Evolutionary conservation across 2,888 invertebrate species (phyloP).

Genomic region (Tenthredo distinguenda): DNA sequence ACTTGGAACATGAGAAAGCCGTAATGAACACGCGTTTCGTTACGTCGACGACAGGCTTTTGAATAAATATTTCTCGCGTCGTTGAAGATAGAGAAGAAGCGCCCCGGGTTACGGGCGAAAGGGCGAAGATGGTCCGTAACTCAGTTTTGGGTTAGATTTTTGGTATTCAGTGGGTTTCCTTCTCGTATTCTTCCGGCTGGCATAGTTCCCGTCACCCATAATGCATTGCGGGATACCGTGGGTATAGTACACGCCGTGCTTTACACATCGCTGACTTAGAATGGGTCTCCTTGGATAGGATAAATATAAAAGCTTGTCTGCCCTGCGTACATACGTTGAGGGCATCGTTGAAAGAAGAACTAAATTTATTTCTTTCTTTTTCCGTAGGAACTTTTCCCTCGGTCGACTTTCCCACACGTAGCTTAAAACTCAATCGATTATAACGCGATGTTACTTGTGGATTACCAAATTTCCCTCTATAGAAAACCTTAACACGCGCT

Average conservation of each 20-base stretch:
- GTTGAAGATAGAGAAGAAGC: conserved; percentile 7
- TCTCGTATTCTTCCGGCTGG: conserved; percentile 48
- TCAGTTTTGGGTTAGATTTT: conserved; percentile 47
- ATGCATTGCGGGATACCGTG: conserved; percentile 40
- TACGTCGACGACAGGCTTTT: conserved; percentile 1
- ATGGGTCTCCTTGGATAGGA: conserved; percentile 38
- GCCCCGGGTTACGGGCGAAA: background rate
- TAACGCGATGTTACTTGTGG: background rate
- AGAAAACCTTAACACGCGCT: background rate
- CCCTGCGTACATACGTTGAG: conserved; percentile 20
- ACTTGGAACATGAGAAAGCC: background rate
- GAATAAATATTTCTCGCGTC: conserved; percentile 28
- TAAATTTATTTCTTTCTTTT: background rate
- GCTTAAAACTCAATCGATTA: conserved; percentile 22
- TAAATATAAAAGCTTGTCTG: conserved; percentile 47
- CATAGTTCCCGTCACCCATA: conserved; percentile 43
- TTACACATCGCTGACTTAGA: conserved; percentile 45
- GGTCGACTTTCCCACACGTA: background rate
- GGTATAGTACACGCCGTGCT: conserved; percentile 26
- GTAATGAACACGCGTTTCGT: conserved; percentile 29
- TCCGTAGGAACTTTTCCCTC: background rate
- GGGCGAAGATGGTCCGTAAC: conserved; percentile 28
- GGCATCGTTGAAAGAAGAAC: conserved; percentile 9
- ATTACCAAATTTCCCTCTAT: background rate
- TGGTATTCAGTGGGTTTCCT: conserved; percentile 46